Base-by-base conservation (phyloP, 2,888 invertebrate species). In the Onthophagus sagittarius region DNA sequence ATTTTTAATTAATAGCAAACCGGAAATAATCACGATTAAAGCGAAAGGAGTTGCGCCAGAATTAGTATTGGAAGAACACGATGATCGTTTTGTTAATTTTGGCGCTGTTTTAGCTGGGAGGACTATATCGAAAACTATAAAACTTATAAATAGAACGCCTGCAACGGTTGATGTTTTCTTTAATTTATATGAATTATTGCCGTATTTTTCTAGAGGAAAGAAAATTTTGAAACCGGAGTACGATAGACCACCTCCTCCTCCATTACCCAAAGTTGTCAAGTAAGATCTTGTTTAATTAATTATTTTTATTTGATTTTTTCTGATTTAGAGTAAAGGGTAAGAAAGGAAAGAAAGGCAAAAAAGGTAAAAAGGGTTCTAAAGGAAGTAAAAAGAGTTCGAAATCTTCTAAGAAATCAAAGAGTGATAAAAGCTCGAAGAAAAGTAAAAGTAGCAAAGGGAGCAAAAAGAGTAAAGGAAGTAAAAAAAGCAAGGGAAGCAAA, bases 81-180 rank as follows among this genome's bases (percentile, higher is more conserved):
- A 78, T 4, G 84, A 88, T 73, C 85, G 84, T 77, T 81, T 82
- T 15, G 77, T 87, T 33, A 81, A 86, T 77, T 81, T 88, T 23
- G 86, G 86, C 2, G 73, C 80, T 2, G 78, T 83, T 0, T 71
- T 79, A 15, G 84, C 89, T 0, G 89, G 89, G 0, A 86, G 88
- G 75, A 86, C 84, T 62, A 85, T 86, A 13, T 83, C 86, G 13
- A 88, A 87, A 71, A 86, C 86, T 72, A 86, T 91, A 71, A 86
- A 87, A 75, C 88, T 91, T n/a, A 84, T 88, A 79, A 91, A 91
- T 78, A 86, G 88, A 73, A 88, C 89, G 73, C 86, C 87, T 78
- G 87, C 88, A 63, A 79, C 87, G 1, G 85, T 90, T n/a, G 85
- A 87, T n/a, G 86, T 89, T 0, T 83, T 80, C 69, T 88, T 90